Base-by-base conservation (phyloP, 2,797 vertebrate species). In the Calcarius lapponicus region DNA sequence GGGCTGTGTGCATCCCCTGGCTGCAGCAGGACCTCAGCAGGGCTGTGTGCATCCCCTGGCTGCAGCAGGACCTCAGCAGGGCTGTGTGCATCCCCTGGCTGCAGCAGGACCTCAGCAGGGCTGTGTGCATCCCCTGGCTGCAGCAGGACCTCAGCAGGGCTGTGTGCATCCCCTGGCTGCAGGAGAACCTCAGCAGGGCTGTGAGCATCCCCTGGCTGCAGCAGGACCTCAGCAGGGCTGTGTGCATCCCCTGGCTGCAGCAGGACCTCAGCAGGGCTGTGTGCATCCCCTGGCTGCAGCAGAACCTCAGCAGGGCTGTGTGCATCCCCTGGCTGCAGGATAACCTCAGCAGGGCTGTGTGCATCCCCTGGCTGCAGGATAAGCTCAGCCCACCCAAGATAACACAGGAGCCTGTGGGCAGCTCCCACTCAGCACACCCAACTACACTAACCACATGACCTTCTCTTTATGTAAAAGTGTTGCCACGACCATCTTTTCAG, bases 311-410 rank as follows among this genome's bases (percentile, higher is more conserved):
- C 38, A 16, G 25, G 29, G 72, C 28, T 51, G 22, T 61, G 34
- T 18, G 17, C 1, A 3, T 43, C 4, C 42, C 43, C 43, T 45
- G 38, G 43, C 43, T 45, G 43, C 43, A 45, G 43, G 43, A 45
- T 38, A 38, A 11, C 38, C 38, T 38, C 38, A 38, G 38, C 38
- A 38, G 38, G 9, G 38, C 38, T 38, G 38, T 42, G 40, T 42
- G 40, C 40, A 17, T 18, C 6, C 32, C 45, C 19, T n/a, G 19
- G 36, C 18, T 61, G 56, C 56, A 43, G 82, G 10, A 67, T 28
- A 48, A 16, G 8, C 4, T 0, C 2, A n/a, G 20, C 10, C 16
- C 40, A 16, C 4, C 3, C 29, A 45, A 2, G 4, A 2, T 42
- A 60, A n/a, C 54, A 42, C 17, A 47, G 69, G 10, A 83, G 7